These are phyloP conservation scores for Drosophila percnosoma DNA, from an alignment of 2,888 invertebrate genomes.

Conservation along the genomic window DNA sequence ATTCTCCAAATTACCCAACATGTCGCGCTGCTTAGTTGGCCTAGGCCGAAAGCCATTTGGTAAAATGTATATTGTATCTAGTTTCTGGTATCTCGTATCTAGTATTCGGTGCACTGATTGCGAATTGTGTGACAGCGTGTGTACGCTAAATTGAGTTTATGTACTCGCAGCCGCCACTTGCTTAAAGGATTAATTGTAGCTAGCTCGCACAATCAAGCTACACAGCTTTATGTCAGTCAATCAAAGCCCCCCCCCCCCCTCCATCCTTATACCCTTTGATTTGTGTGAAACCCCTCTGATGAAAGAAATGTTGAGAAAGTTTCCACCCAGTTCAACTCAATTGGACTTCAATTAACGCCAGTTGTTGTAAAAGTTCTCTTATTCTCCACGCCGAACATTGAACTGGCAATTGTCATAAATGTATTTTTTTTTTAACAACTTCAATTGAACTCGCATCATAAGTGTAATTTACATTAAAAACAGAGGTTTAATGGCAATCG, in stretches of 20 bases:
- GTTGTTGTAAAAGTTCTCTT: slow-evolving; percentile 17
- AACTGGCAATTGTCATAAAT: slow-evolving; percentile 38
- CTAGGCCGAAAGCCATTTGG: slow-evolving; percentile 35
- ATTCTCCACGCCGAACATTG: slow-evolving; percentile 30
- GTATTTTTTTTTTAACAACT: not conserved
- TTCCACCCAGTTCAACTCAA: slow-evolving; percentile 23
- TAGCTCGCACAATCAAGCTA: slow-evolving; percentile 43
- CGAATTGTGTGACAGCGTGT: slow-evolving; percentile 77
- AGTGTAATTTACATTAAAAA: slow-evolving; percentile 7
- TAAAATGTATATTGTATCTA: slow-evolving; percentile 19
- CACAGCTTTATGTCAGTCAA: slow-evolving; percentile 50
- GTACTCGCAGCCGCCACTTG: slow-evolving; percentile 43
- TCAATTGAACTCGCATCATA: slow-evolving; percentile 18
- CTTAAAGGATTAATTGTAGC: slow-evolving; percentile 69
- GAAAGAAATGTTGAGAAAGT: slow-evolving; percentile 46
- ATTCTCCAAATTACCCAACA: slow-evolving; percentile 82
- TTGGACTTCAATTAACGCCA: slow-evolving; percentile 50
- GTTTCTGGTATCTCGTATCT: slow-evolving; percentile 24
- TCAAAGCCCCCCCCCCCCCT: slow-evolving; percentile 16
- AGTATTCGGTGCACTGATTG: slow-evolving; percentile 60
- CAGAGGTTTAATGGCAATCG: not conserved
- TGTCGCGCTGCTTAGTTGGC: slow-evolving; percentile 54
- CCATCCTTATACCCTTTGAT: slow-evolving; percentile 19
- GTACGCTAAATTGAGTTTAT: slow-evolving; percentile 74
- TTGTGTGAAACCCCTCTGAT: slow-evolving; percentile 3